These are phyloP conservation scores for Sepioteuthis lessoniana DNA, from an alignment of 2,888 invertebrate genomes.

Conservation along the genomic window DNA sequence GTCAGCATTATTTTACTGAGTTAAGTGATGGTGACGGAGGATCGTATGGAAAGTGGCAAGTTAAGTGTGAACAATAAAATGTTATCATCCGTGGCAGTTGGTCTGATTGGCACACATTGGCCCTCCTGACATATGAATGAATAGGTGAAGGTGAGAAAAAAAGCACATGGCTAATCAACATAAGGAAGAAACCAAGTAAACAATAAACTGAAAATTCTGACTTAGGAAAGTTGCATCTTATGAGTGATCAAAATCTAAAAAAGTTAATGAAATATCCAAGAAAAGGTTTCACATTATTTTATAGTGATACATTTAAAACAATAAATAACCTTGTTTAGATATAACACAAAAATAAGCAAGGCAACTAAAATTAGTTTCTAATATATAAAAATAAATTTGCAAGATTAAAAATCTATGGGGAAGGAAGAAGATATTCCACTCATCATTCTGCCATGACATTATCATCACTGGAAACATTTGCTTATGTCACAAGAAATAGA, in stretches of 20 bases:
- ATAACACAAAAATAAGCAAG: too few relatives aligned
- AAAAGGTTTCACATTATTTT: neutral
- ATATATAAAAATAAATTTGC: neutral
- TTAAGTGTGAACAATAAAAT: too few relatives aligned
- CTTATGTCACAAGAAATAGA: neutral
- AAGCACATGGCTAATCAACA: slow-evolving; percentile 61
- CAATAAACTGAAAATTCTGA: slow-evolving; percentile 41
- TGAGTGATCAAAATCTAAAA: neutral
- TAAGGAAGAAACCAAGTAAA: slow-evolving; percentile 54
- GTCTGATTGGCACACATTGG: neutral
- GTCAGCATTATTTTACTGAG: too few relatives aligned
- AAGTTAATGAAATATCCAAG: neutral
- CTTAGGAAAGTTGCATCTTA: neutral
- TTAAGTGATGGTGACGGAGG: too few relatives aligned
- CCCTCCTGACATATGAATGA: slow-evolving; percentile 44
- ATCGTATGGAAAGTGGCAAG: too few relatives aligned
- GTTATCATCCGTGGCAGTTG: slow-evolving; percentile 39
- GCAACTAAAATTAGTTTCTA: neutral
- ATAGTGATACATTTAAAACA: neutral
- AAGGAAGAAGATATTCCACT: too few relatives aligned
- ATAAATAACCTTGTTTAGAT: neutral
- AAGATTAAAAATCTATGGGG: neutral
- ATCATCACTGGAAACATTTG: neutral
- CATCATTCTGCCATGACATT: neutral
- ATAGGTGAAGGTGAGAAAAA: slow-evolving; percentile 49